Evolutionary conservation across 2,888 invertebrate species (phyloP).

Genomic region (Allacma fusca): DNA sequence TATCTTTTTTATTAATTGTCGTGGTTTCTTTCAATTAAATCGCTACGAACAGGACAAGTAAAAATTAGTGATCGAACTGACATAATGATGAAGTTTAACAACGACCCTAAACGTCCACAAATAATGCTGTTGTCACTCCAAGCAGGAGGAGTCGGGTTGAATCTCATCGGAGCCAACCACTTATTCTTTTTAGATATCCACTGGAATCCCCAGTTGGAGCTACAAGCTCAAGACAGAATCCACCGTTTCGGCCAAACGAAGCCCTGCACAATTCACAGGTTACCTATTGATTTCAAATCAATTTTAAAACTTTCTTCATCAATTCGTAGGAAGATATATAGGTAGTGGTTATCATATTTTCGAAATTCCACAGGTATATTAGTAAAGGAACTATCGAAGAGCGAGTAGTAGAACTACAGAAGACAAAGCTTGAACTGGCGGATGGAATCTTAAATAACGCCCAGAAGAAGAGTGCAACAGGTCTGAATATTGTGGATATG

Average conservation of each 20-base stretch:
- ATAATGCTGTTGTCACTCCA: slow-evolving; percentile 83
- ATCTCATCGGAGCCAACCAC: slow-evolving; percentile 91
- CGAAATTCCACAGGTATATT: no score
- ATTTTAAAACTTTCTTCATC: no score
- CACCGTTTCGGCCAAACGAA: slow-evolving; percentile 89
- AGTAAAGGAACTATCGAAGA: slow-evolving; percentile 88
- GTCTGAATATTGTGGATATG: slow-evolving; percentile 81
- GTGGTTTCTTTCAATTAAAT: no score
- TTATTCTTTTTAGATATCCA: slow-evolving; percentile 89
- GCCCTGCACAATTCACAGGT: slow-evolving; percentile 84
- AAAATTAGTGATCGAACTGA: slow-evolving; percentile 48
- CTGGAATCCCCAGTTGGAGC: slow-evolving; percentile 97
- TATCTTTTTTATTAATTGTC: no score
- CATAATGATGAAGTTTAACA: slow-evolving; percentile 52
- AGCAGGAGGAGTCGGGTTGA: slow-evolving; percentile 94
- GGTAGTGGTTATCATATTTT: no score
- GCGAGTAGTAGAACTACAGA: slow-evolving; percentile 80
- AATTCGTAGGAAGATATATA: no score
- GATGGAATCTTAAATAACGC: slow-evolving; percentile 78
- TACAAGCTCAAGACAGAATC: slow-evolving; percentile 92
- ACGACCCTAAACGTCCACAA: slow-evolving; percentile 60
- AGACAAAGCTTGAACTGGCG: slow-evolving; percentile 80
- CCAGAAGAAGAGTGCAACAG: slow-evolving; percentile 71
- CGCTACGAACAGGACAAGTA: slow-evolving; percentile 35
- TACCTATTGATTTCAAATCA: no score